Evolutionary conservation across 2,113 vertebrate species (phyloP), one percentile per base, ranked within the genome.

Genomic region (Syrrhaptes paradoxus): DNA sequence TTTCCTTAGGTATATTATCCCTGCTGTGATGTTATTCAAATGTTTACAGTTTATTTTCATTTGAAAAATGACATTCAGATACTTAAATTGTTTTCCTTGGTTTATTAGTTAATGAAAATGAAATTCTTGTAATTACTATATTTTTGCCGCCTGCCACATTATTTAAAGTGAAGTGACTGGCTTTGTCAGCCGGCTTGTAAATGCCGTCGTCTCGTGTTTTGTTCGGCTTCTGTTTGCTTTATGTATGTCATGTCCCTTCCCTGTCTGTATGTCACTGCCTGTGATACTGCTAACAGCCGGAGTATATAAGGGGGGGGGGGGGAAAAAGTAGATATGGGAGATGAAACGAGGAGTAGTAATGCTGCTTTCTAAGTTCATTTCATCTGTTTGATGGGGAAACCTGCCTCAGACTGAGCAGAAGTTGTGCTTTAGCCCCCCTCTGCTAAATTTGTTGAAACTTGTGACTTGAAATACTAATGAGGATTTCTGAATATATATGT

Each of bases 11-110:
- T 98, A 96, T 97, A 97, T 98, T 97, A 98, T 98, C 96, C 98
- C 98, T 96, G 98, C 98, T 98, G 98, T 98, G 98, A 98, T 97
- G 98, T 97, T 98, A 98, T 97, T 98, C 98, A 97, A 98, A 98
- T 98, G 97, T 98, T 98, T 98, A 97, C 97, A 97, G 97, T 98
- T 98, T 98, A 97, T 98, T 98, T 98, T 98, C 97, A 97, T 98
- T 98, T 98, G 97, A 97, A 93, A 98, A 98, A 97, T 97, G 96
- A 97, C 98, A 98, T 98, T 97, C 97, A 94, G 95, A 98, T 97
- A 96, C 97, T 98, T 95, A 98, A 94, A 98, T 98, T 98, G 97
- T 98, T 98, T 98, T 96, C 97, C 95, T 94, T 96, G 95, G 89
- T 98, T 98, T 97, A 97, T 98, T 97, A 98, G 97, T 98, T 98